Evolutionary conservation across 2,797 vertebrate species (phyloP), one percentile per base, ranked within the genome.

Genomic region (Coccyzus lansbergi): DNA sequence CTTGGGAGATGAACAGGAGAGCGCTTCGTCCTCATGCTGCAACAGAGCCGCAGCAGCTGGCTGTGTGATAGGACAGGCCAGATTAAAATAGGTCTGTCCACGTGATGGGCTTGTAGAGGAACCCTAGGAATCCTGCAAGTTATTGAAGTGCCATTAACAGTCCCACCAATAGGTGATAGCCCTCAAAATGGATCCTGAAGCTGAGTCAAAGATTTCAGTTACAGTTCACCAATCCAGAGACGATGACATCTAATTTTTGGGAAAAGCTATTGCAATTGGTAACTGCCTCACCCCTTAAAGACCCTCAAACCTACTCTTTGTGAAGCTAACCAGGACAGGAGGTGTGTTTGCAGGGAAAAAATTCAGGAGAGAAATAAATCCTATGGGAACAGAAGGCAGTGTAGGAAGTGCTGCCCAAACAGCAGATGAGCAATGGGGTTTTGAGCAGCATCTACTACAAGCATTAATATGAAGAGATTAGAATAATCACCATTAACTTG

Each of bases 61-160:
- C 92, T 94, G 46, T 70, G 93, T 89, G 86, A 85, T 78, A 93
- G 92, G 92, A 91, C 85, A 94, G 83, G 70, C 62, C 60, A 88
- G 85, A 92, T 80, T 94, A 92, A 96, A 96, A 96, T 94, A 96
- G 92, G 94, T 70, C 86, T 88, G 63, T 72, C 87, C 33, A 8
- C 62, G 74, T 71, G 85, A 90, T 2, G 72, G 20, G 59, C 19
- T 88, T 77, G 75, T 7, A 82, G 82, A 68, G 91, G 52, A 87
- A 92, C 64, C 58, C 53, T 67, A 48, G 58, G 83, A 95, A 88
- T 81, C 44, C 82, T 90, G 58, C 17, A 78, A 75, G 51, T 78
- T 83, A 83, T 59, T 68, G 40, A 38, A 83, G 25, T 62, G 56
- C 55, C 52, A 59, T 76, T 81, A 86, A 79, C 42, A 81, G 69